Base-by-base conservation (phyloP, 2,797 vertebrate species). In the Urophycis tenuis region DNA sequence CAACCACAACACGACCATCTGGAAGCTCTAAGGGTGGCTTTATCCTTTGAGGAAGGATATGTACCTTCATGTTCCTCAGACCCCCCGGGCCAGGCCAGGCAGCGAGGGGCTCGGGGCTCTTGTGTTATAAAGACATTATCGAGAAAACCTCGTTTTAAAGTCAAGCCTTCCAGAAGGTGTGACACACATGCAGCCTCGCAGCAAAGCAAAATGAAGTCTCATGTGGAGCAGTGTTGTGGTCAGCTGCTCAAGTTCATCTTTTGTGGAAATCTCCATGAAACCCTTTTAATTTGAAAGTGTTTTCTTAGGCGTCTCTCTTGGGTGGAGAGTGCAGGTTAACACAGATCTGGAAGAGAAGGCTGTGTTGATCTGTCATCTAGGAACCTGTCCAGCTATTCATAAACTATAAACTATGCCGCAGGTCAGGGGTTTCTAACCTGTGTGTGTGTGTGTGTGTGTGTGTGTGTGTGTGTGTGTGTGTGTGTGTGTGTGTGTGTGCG, bases 101-200 rank as follows among this genome's bases (percentile, higher is more conserved):
- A 49, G 45, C 45, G 22, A 22, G 6, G 49, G 19, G 45, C 4
- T 22, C 19, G 10, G 17, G 5, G 45, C 19, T 22, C 45, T 39
- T 3, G 8, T 39, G 36, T 12, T 39, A 10, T 3, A 7, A 39
- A 39, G 22, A 22, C 49, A 22, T 17, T 72, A n/a, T 83, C 73
- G 8, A 33, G 78, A 75, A 70, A 39, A 80, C 80, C 75, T 53
- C 77, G 71, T 74, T 45, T 78, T 84, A 60, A 82, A 76, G 83
- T 83, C 75, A 84, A 75, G 81, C 80, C 29, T 17, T 33, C 15
- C 19, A 76, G 71, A n/a, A 72, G 39, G 80, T 77, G 73, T 83
- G 83, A 87, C 85, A 85, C 86, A 87, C 86, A 83, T 88, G 85
- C 85, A 85, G 87, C 85, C 82, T 88, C 85, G 29, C 15, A 70